A percentile compares a stretch with the other conserved stretches of the same genome.
Evolutionary conservation across 2,797 vertebrate genomes (phyloP).

Genomic region (Galagoides demidoff): DNA sequence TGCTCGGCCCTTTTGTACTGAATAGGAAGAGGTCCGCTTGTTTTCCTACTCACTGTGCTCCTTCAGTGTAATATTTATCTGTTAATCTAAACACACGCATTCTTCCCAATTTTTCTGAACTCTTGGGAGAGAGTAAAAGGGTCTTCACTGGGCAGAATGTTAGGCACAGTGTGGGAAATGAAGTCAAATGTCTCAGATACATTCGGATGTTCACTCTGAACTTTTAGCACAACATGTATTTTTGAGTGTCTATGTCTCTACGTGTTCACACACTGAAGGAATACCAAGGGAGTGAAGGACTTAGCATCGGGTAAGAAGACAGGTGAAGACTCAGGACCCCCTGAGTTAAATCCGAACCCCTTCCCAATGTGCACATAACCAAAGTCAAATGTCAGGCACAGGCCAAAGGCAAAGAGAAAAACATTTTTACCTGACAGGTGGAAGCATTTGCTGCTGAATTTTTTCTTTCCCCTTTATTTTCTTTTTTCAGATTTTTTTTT

Average conservation of each 20-base stretch:
- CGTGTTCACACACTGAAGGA: neutral
- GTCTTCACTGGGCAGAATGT: conserved; percentile 44
- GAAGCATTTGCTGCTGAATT: neutral
- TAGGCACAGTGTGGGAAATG: conserved; percentile 6
- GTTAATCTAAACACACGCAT: conserved; percentile 32
- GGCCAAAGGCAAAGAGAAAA: conserved; percentile 25
- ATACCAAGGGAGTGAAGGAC: neutral
- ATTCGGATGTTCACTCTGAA: conserved; percentile 14
- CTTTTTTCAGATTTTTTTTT: neutral
- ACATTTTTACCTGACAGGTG: neutral
- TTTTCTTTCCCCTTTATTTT: conserved; percentile 1
- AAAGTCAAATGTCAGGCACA: neutral
- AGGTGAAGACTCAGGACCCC: neutral
- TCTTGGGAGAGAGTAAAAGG: conserved; percentile 29
- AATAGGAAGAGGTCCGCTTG: neutral
- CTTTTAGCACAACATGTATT: neutral
- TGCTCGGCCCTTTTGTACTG: neutral
- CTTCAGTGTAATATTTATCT: conserved; percentile 46
- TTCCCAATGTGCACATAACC: neutral
- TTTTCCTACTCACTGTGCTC: conserved; percentile 22
- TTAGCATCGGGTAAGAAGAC: neutral
- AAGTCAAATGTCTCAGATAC: neutral
- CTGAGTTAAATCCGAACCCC: neutral
- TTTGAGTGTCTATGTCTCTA: neutral
- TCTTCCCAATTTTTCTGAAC: conserved; percentile 42